These are phyloP conservation scores for Procavia capensis DNA, from an alignment of 2,113 vertebrate species.

Conservation along the genomic window DNA sequence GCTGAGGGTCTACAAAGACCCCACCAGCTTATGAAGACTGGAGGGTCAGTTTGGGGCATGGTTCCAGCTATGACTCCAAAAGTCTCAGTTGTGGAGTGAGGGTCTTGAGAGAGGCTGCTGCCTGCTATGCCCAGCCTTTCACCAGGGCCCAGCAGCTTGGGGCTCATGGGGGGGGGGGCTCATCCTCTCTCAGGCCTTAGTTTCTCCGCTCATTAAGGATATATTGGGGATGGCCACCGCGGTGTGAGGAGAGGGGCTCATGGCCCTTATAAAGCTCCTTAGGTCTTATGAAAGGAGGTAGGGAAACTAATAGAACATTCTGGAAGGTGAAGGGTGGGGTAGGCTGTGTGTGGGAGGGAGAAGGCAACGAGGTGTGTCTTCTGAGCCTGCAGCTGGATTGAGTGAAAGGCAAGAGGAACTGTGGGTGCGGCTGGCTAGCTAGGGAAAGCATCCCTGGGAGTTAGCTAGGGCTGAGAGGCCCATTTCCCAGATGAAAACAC, in stretches of 20 bases:
- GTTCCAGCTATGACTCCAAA: too few species aligned
- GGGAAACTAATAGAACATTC: neutral
- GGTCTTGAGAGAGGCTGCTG: neutral
- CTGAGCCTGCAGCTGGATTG: neutral
- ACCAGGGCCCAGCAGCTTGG: neutral
- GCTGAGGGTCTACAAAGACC: too few species aligned
- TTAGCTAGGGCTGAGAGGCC: rapidly evolving
- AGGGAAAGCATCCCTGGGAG: neutral
- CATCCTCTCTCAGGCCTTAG: neutral
- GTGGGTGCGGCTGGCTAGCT: neutral
- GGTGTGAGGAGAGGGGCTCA: neutral
- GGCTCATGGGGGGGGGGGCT: too few species aligned
- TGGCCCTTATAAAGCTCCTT: neutral
- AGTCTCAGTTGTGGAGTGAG: neutral
- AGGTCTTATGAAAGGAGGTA: neutral
- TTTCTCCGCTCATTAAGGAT: neutral
- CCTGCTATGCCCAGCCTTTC: neutral
- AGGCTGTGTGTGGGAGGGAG: neutral
- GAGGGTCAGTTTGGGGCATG: neutral
- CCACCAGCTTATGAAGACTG: too few species aligned
- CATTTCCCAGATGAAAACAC: neutral
- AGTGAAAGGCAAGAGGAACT: neutral
- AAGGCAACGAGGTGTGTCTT: neutral
- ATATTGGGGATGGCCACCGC: neutral
- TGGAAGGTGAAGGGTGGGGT: neutral